Evolutionary conservation across 2,113 vertebrate genomes (phyloP), one percentile per base, ranked within the genome.

Genomic region (Dunckerocampus dactyliophorus): DNA sequence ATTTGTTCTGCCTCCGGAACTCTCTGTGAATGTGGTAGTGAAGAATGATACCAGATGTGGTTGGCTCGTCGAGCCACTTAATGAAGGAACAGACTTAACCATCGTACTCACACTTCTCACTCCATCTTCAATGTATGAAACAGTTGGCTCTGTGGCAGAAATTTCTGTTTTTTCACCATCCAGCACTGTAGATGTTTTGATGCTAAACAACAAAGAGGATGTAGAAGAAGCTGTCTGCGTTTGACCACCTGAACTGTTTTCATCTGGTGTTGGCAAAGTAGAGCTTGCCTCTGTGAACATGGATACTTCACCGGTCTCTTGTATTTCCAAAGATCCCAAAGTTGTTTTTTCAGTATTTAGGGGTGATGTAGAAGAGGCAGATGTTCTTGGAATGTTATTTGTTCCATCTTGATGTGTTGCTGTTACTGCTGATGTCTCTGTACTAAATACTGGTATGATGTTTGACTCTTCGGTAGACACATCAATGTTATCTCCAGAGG

Each of bases 391-490:
- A 46, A 22, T 45, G 19, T 22, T 43, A 47, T 10, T 37, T 37
- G n/a, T 39, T 45, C 12, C 21, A 59, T 45, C 19, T 16, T 5
- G 39, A 22, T 45, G 39, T 24, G 42, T 21, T 14, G 39, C 14
- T 58, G 47, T 43, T 19, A 64, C 8, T 53, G 59, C 22, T 53
- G 56, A 20, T 12, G 6, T 24, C 2, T 46, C 47, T 55, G 63
- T 66, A 14, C 22, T 69, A 45, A 17, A 58, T 34, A 55, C 17
- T 8, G 65, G 16, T 56, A 14, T 20, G n/a, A 56, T 55, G 7
- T 46, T 0, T 24, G 48, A 65, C 3, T 43, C 46, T 12, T 5
- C 39, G 13, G 42, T 19, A 1, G 56, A 53, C 6, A 50, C 34
- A 3, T 2, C 7, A 4, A 0, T 4, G 8, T 8, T 22, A 10